phyloP scores from a whole-genome alignment of 2,797 vertebrate genomes.

The Numenius phaeopus region DNA sequence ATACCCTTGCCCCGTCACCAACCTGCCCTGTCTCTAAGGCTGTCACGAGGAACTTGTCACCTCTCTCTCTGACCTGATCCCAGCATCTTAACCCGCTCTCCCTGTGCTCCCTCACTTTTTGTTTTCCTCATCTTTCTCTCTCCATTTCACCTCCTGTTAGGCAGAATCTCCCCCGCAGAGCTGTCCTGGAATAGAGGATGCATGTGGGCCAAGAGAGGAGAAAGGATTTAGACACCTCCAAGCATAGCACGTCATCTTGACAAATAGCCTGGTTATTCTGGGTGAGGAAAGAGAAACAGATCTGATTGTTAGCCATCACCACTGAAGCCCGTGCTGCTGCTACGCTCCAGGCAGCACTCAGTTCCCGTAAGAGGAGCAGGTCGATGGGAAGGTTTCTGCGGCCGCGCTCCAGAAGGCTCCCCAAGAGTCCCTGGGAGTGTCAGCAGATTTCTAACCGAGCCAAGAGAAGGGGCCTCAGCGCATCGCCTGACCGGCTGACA shows the following conservation, averaged over 20 bases:
- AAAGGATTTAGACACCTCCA: conserved; percentile 12
- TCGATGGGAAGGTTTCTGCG: background rate
- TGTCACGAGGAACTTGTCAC: background rate
- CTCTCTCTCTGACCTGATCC: background rate
- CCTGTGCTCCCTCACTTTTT: background rate
- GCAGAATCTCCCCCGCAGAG: background rate
- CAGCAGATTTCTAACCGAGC: background rate
- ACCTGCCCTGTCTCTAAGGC: background rate
- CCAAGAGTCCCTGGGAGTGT: conserved; percentile 26
- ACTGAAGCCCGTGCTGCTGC: background rate
- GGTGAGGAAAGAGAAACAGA: background rate
- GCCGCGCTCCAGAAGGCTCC: background rate
- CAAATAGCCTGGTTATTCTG: background rate
- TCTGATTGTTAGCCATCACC: background rate
- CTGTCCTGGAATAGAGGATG: background rate
- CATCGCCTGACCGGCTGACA: background rate
- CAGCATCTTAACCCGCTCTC: background rate
- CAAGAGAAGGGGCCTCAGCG: background rate
- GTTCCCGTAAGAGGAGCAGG: conserved; percentile 50
- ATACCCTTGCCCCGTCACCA: background rate
- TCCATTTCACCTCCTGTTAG: background rate
- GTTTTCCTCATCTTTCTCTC: background rate
- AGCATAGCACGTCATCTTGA: background rate
- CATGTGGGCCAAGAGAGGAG: background rate
- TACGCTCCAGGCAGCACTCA: background rate